phyloP scores from a whole-genome alignment of 1,140 invertebrate species.

The Notospermus geniculatus region DNA sequence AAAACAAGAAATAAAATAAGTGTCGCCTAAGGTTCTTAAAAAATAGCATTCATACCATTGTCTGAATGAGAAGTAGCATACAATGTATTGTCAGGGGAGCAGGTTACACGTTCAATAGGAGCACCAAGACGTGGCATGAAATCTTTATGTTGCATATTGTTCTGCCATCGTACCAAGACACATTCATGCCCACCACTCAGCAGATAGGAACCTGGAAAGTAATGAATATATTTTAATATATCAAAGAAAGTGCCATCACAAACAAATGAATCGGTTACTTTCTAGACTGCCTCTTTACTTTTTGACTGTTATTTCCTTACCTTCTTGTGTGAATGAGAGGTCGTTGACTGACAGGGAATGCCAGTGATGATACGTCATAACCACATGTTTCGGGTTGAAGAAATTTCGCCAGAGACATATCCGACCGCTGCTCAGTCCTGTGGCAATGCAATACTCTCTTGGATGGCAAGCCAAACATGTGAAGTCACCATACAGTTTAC shows the following conservation, averaged over 20 bases:
- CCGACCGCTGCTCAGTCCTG: slow-evolving; percentile 68
- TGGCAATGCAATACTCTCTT: slow-evolving; percentile 65
- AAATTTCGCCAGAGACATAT: slow-evolving; percentile 65
- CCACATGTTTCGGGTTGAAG: slow-evolving; percentile 43
- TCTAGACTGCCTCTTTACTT: too few relatives aligned
- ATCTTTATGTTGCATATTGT: slow-evolving; percentile 52
- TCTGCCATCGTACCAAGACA: slow-evolving; percentile 77
- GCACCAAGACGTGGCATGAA: slow-evolving; percentile 74
- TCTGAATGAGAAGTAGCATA: slow-evolving; percentile 70
- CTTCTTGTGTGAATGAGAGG: slow-evolving; percentile 68
- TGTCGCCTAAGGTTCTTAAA: too few relatives aligned
- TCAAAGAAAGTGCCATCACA: too few relatives aligned
- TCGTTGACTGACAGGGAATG: slow-evolving; percentile 72
- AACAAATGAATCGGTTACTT: too few relatives aligned
- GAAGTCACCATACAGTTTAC: slow-evolving; percentile 48
- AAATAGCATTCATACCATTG: slow-evolving; percentile 68
- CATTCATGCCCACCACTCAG: slow-evolving; percentile 77
- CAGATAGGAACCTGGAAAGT: slow-evolving; percentile 62
- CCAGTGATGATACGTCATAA: slow-evolving; percentile 72
- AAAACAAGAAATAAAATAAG: too few relatives aligned
- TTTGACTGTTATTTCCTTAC: slow-evolving; percentile 46
- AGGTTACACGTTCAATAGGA: slow-evolving; percentile 67
- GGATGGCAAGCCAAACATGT: slow-evolving; percentile 73
- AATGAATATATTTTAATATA: too few relatives aligned
- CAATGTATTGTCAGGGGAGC: slow-evolving; percentile 66